These are phyloP conservation scores for Bathybates hornii DNA, from an alignment of 2,113 vertebrate genomes.

Conservation along the genomic window DNA sequence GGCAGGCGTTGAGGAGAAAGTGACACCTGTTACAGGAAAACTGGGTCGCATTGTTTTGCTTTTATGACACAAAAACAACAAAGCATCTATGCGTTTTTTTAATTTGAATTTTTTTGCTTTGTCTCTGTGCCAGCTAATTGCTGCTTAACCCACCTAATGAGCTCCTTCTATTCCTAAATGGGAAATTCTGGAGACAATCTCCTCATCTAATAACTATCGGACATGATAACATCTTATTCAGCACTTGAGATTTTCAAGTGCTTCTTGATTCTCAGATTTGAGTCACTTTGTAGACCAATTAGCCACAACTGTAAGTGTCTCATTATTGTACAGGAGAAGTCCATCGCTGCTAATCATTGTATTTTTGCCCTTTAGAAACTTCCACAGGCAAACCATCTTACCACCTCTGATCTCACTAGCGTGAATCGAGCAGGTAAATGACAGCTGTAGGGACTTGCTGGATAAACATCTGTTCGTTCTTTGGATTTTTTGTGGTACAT, in stretches of 20 bases:
- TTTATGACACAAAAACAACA: background rate
- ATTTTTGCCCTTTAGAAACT: background rate
- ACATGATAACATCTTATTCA: background rate
- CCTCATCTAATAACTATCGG: background rate
- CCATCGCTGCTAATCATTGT: background rate
- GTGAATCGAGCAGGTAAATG: background rate
- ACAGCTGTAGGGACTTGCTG: background rate
- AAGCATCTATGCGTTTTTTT: background rate
- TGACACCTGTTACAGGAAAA: background rate
- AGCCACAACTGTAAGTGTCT: background rate
- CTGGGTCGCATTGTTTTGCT: background rate
- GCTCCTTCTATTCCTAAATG: background rate
- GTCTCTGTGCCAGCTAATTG: background rate
- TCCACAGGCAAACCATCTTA: background rate
- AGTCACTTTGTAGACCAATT: background rate
- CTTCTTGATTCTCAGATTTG: background rate
- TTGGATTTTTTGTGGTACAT: background rate
- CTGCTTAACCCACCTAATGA: background rate
- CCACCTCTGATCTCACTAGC: background rate
- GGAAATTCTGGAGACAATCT: background rate
- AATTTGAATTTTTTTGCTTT: background rate
- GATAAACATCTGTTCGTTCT: background rate
- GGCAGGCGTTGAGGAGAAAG: background rate
- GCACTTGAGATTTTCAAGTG: background rate
- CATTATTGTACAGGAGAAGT: background rate